These are phyloP conservation scores for Clarias platycephalus DNA, from an alignment of 2,797 vertebrate genomes.

Conservation along the genomic window DNA sequence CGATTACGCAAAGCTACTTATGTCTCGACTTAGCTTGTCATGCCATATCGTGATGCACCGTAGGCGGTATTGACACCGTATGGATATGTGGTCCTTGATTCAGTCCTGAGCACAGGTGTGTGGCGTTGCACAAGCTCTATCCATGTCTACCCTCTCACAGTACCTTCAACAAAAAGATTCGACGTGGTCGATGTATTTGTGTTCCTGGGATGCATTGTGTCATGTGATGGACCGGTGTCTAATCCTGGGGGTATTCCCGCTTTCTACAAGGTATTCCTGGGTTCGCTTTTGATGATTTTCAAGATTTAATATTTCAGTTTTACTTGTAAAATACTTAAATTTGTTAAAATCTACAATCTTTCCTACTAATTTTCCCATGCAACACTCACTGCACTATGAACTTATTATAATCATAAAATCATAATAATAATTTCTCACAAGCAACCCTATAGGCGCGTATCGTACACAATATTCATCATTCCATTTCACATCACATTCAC, in stretches of 20 bases:
- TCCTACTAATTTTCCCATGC: too few relatives aligned
- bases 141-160: not conserved
- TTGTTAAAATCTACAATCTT: too few relatives aligned
- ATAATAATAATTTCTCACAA: too few relatives aligned
- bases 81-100: not conserved
- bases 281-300: not conserved
- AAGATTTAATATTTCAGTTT: not conserved
- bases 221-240: not conserved
- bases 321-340: too few relatives aligned
- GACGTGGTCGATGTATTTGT: not conserved
- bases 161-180: too few relatives aligned
- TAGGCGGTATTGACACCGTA: not conserved
- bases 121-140: not conserved
- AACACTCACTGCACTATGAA: too few relatives aligned
- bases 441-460: too few relatives aligned
- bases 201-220: not conserved
- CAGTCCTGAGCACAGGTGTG: not conserved
- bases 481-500: too few relatives aligned
- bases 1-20: not conserved
- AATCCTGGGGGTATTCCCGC: not conserved
- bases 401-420: too few relatives aligned
- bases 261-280: not conserved
- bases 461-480: too few relatives aligned
- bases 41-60: not conserved
- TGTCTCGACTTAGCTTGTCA: constrained; percentile 14